Conservation (phyloP, 2,113 vertebrate genomes). For the Cottus gobio region DNA sequence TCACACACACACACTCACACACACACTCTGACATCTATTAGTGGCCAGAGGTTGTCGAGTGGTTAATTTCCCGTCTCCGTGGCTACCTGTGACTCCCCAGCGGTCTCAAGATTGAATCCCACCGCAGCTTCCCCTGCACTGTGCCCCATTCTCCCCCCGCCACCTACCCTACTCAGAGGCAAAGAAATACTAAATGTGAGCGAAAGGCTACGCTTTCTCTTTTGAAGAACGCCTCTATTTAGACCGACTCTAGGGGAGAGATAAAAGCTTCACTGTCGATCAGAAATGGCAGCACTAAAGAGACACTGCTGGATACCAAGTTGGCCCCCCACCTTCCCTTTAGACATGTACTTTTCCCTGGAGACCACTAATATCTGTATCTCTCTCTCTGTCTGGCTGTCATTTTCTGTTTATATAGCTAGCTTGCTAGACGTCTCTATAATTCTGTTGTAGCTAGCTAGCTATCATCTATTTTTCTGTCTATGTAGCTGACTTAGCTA, state of each 20-base stretch:
- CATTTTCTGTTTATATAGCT: neutral
- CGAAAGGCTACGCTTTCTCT: constrained; percentile 28
- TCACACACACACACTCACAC: constrained; percentile 18
- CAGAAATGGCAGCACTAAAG: constrained; percentile 68
- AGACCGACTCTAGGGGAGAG: constrained; percentile 54
- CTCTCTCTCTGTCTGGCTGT: neutral
- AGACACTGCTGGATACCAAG: constrained; percentile 55
- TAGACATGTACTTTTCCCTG: constrained; percentile 34
- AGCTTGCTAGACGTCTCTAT: neutral
- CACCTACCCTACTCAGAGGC: neutral
- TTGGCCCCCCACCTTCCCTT: constrained; percentile 33
- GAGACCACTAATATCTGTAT: constrained; percentile 19
- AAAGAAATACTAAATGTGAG: constrained; percentile 56
- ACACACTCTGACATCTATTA: constrained; percentile 56
- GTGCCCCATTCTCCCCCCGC: neutral
- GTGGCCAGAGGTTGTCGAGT: constrained; percentile 50
- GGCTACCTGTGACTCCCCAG: constrained; percentile 41
- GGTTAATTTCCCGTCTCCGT: constrained; percentile 54
- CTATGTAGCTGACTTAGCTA: neutral
- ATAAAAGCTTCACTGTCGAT: constrained; percentile 67
- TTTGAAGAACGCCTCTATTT: constrained; percentile 35
- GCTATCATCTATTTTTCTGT: neutral
- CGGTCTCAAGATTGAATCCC: constrained; percentile 32
- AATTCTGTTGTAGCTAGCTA: neutral
- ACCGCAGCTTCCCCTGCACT: constrained; percentile 39